Base-by-base conservation (phyloP, 2,888 invertebrate species). In the Aphidoletes aphidimyza region DNA sequence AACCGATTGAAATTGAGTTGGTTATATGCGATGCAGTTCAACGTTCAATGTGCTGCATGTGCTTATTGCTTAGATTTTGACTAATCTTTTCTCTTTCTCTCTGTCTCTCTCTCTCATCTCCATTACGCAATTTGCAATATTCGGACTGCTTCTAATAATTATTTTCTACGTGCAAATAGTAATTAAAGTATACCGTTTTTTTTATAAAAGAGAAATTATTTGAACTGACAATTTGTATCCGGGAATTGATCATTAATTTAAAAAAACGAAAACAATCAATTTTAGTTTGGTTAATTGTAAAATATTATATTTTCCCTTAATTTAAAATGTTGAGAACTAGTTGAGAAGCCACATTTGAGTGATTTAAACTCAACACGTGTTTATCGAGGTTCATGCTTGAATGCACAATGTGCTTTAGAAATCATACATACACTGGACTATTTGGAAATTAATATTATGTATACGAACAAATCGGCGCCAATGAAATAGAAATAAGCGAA, bases 341-440 rank as follows among this genome's bases (percentile, higher is more conserved):
- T 42, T 54, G 19, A 54, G 26, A 26, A 42, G 54, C 19, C 54
- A 26, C 26, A 54, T 54, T 22, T 26, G 54, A 19, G 47, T 19
- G 47, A 47, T 47, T 11, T 47, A 17, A 47, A 19, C 54, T 54
- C 54, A 54, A 54, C 54, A 54, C 22, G 54, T 54, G 54, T 54
- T 54, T 54, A 54, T 54, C 54, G 54, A 54, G 54, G 54, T 54
- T 54, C 54, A 54, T 54, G 54, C 54, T 54, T 54, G 54, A 22
- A 54, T 26, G 54, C 54, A 54, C 54, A 54, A 19, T 54, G 54
- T 54, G 54, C 54, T 54, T 26, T 54, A 26, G 26, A 54, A 54
- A 54, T 11, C 54, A 54, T 54, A 54, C 54, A 22, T 54, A 26
- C 22, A 54, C 54, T 54, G 26, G 54, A 54, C 22, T 54, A 54